Evolutionary conservation across 2,888 invertebrate genomes (phyloP).

Genomic region (Parnassius orleans): DNA sequence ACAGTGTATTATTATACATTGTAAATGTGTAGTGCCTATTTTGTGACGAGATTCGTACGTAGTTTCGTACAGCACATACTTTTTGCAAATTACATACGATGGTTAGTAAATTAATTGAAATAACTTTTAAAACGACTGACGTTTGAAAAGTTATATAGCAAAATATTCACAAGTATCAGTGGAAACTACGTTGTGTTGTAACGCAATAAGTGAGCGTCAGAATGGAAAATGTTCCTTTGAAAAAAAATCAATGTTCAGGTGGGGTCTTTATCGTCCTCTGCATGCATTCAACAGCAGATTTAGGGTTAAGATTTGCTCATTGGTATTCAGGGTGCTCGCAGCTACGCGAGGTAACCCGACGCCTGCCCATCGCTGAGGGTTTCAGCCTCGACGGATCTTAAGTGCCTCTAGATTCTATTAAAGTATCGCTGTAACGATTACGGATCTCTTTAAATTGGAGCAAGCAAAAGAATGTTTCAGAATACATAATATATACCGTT

Average conservation of each 20-base stretch:
- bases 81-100: too few relatives aligned
- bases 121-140: too few relatives aligned
- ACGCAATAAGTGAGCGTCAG: conserved; percentile 29
- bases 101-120: too few relatives aligned
- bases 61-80: too few relatives aligned
- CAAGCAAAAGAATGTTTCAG: not conserved
- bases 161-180: too few relatives aligned
- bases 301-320: conserved; percentile 68
- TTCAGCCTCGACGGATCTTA: conserved; percentile 52
- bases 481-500: too few relatives aligned
- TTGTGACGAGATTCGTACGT: too few relatives aligned
- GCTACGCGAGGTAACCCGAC: conserved; percentile 38
- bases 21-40: too few relatives aligned
- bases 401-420: conserved; percentile 63
- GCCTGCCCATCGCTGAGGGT: conserved; percentile 44
- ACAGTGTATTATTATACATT: too few relatives aligned
- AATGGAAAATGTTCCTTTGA: conserved; percentile 36
- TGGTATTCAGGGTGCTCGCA: conserved; percentile 59
- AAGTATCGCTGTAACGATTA: conserved; percentile 38
- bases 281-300: conserved; percentile 60
- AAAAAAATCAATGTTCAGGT: conserved; percentile 63
- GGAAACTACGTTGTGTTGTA: conserved; percentile 7
- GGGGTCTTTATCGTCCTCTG: conserved; percentile 50
- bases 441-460: conserved; percentile 33
- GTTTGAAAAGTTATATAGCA: too few relatives aligned